phyloP scores from a whole-genome alignment of 2,888 invertebrate genomes.

The Ennomos quercinarius region DNA sequence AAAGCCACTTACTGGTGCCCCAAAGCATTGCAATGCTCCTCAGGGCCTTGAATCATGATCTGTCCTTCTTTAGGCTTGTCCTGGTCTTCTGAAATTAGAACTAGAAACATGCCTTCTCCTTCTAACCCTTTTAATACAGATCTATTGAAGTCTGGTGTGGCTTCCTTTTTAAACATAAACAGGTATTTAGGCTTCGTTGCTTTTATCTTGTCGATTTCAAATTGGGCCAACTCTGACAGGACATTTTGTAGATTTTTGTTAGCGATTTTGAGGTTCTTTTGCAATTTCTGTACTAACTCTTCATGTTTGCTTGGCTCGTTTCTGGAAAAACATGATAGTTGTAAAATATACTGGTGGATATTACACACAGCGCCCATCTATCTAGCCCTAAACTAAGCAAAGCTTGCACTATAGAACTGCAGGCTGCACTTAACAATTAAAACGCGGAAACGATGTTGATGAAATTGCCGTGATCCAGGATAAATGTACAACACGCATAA shows the following conservation, averaged over 20 bases:
- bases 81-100: conserved; percentile 90
- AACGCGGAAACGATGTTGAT: too few relatives aligned
- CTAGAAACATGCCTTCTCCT: conserved; percentile 85
- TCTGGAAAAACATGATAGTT: conserved; percentile 70
- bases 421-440: too few relatives aligned
- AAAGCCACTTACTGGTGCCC: conserved; percentile 85
- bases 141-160: conserved; percentile 91
- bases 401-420: too few relatives aligned
- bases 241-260: conserved; percentile 88
- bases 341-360: too few relatives aligned
- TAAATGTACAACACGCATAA: too few relatives aligned
- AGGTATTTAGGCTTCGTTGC: conserved; percentile 83
- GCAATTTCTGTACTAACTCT: conserved; percentile 90
- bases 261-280: conserved; percentile 87
- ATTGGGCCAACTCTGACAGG: conserved; percentile 88
- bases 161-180: conserved; percentile 89
- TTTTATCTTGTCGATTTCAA: conserved; percentile 87
- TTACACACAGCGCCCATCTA: too few relatives aligned
- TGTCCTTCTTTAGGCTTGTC: conserved; percentile 84
- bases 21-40: conserved; percentile 80
- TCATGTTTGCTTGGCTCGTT: conserved; percentile 89
- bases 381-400: too few relatives aligned
- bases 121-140: conserved; percentile 88
- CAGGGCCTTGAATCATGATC: conserved; percentile 84
- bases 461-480: too few relatives aligned